Evolutionary conservation across 2,888 invertebrate species (phyloP).

Genomic region (Plagodis pulveraria): DNA sequence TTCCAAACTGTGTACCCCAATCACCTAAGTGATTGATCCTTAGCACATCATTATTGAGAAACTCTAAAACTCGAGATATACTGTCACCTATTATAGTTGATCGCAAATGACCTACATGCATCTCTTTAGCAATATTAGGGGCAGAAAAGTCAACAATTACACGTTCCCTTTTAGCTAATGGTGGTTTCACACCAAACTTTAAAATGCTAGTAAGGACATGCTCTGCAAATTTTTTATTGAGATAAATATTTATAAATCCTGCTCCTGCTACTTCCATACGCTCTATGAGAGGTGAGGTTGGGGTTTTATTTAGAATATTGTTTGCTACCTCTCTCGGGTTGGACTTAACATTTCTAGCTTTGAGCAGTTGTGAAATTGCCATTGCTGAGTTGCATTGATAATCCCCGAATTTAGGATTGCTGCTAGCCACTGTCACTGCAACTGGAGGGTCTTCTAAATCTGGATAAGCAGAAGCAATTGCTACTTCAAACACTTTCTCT

Average conservation of each 20-base stretch:
- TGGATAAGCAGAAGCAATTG: slow-evolving; percentile 91
- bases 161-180: slow-evolving; percentile 84
- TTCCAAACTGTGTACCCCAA: slow-evolving; percentile 99
- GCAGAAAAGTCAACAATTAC: slow-evolving; percentile 98
- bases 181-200: slow-evolving; percentile 88
- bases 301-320: slow-evolving; percentile 89
- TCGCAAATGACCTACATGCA: slow-evolving; percentile 99
- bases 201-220: slow-evolving; percentile 86
- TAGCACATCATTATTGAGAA: slow-evolving; percentile 95
- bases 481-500: slow-evolving; percentile 87
- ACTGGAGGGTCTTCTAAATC: slow-evolving; percentile 89
- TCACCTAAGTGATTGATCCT: slow-evolving; percentile 98
- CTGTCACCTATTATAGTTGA: slow-evolving; percentile 99
- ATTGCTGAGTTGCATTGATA: slow-evolving; percentile 99
- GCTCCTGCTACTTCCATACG: slow-evolving; percentile 94
- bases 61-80: slow-evolving; percentile 94
- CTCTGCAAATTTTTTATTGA: slow-evolving; percentile 87
- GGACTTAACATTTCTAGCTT: slow-evolving; percentile 86
- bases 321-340: slow-evolving; percentile 93
- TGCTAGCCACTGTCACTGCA: slow-evolving; percentile 88
- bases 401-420: slow-evolving; percentile 95
- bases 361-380: slow-evolving; percentile 91
- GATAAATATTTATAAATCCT: slow-evolving; percentile 95
- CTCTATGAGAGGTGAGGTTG: slow-evolving; percentile 87
- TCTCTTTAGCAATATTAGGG: slow-evolving; percentile 99